These are phyloP conservation scores for Parus major DNA, from an alignment of 2,113 vertebrate genomes.

Conservation along the genomic window DNA sequence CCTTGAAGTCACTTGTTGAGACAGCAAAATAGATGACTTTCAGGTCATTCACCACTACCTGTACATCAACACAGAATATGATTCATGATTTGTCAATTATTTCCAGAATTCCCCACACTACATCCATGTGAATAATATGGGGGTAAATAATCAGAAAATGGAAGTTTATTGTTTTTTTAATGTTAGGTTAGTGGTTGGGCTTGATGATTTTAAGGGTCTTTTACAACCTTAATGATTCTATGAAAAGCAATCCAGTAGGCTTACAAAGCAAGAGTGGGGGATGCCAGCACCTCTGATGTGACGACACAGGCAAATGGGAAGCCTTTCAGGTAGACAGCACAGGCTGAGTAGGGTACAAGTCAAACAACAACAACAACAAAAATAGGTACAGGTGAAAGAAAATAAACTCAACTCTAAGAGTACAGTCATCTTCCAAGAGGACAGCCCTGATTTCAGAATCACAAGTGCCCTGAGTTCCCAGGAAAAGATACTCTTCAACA, in stretches of 20 bases:
- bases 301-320: neutral
- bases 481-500: neutral
- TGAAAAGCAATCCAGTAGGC: neutral
- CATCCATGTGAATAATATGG: neutral
- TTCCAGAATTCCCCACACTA: neutral
- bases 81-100: neutral
- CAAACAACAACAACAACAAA: neutral
- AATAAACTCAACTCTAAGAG: fast-evolving
- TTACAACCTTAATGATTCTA: neutral
- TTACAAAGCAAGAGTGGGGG: neutral
- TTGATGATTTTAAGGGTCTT: neutral
- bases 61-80: neutral
- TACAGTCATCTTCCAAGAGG: neutral
- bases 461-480: neutral
- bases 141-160: neutral
- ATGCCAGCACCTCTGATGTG: fast-evolving
- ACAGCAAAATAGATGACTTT: neutral
- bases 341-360: neutral
- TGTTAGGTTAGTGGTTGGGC: neutral
- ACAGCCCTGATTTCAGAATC: neutral
- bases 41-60: neutral
- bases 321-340: neutral
- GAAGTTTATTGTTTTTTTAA: neutral
- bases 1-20: neutral
- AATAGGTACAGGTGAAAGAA: neutral